A percentile compares a stretch with the other conserved stretches of the same genome.
These are phyloP conservation scores for Oxyura jamaicensis DNA, from an alignment of 2,113 vertebrate genomes.

Conservation along the genomic window DNA sequence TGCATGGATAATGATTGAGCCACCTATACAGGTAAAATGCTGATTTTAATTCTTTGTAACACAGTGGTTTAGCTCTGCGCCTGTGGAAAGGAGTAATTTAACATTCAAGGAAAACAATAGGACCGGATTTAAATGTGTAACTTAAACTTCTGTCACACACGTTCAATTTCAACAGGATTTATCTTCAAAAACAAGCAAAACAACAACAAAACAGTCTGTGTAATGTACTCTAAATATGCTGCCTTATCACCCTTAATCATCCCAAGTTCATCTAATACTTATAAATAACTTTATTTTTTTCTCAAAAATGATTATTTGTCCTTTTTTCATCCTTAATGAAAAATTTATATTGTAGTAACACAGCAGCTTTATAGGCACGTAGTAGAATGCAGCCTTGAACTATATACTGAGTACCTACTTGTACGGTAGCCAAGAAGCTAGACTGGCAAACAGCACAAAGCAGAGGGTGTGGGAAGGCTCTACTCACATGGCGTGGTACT, in stretches of 20 bases:
- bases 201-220: background rate
- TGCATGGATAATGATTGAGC: conserved; percentile 95
- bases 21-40: conserved; percentile 86
- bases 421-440: background rate
- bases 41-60: background rate
- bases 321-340: background rate
- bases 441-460: background rate
- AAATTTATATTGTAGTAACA: background rate
- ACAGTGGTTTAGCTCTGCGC: background rate
- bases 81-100: background rate
- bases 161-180: background rate
- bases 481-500: background rate
- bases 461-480: background rate
- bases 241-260: background rate
- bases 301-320: no score
- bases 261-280: background rate
- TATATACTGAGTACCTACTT: background rate
- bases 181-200: background rate
- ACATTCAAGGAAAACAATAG: background rate
- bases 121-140: background rate
- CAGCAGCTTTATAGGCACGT: background rate
- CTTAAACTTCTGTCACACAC: background rate
- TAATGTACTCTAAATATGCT: background rate
- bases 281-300: background rate
- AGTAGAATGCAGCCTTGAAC: background rate